phyloP scores from a whole-genome alignment of 1,140 invertebrate species.

The Stenopsyche tienmushanensis region DNA sequence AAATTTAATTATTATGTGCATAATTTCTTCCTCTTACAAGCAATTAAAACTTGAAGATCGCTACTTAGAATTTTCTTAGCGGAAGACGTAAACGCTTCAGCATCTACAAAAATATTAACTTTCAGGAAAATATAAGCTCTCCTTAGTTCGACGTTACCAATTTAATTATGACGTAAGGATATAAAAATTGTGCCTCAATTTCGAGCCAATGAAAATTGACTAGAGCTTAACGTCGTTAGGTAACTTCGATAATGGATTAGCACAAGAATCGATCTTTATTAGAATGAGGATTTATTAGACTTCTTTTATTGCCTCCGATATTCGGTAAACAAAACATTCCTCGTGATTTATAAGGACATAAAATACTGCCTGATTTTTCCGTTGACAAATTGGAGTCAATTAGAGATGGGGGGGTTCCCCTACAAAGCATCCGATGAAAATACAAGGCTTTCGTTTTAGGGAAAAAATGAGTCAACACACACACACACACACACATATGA shows the following conservation, averaged over 20 bases:
- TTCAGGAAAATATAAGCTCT: no score
- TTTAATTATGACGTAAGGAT: no score
- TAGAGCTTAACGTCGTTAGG: no score
- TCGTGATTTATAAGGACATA: not conserved
- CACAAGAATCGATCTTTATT: no score
- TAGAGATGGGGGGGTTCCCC: not conserved
- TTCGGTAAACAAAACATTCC: constrained; percentile 1
- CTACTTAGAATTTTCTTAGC: not conserved
- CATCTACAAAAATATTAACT: not conserved
- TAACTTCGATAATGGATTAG: no score
- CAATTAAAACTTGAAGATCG: not conserved
- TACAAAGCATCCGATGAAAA: not conserved
- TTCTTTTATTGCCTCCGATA: not conserved
- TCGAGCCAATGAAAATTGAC: no score
- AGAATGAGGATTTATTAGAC: constrained; percentile 7
- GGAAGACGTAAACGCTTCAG: not conserved
- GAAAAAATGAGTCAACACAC: no score
- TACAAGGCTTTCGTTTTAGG: not conserved
- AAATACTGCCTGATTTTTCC: not conserved
- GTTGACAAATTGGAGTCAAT: constrained; percentile 3
- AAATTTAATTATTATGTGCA: no score
- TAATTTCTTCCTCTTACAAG: no score
- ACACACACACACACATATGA: no score
- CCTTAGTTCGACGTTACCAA: no score
- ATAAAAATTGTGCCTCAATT: no score